Evolutionary conservation across 92 coral and sea anemone genomes (phyloP), one percentile per base, ranked within the genome.

Genomic region (Chrysogorgia sp.): DNA sequence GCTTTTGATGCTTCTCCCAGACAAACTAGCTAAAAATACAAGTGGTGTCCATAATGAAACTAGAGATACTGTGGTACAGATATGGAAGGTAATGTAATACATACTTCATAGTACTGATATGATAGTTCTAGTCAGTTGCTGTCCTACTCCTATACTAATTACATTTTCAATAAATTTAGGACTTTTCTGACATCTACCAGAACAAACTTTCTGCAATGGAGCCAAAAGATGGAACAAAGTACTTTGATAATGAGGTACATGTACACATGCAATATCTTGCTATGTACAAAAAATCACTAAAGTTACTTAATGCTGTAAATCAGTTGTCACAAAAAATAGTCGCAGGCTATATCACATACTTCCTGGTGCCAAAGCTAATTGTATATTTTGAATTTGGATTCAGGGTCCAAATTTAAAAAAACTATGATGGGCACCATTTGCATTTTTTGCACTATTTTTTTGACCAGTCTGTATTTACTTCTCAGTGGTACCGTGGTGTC

Each of bases 71-170:
- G 86, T 82, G 15, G 58, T 34, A 19, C 78, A 83, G 20, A 64
- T 83, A 37, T 84, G 88, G 84, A 33, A 35, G 83, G 88, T 84
- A 37, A 37, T 37, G 5, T 37, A 4, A 37, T 37, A 37, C 43
- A 37, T 37, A 37, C 12, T 37, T 12, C 5, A 17, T 52, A 5
- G 6, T 17, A 7, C 6, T 17, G 59, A 52, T 5, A 6, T 5
- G 20, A 52, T 3, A 17, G 4, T 5, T 5, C 8, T 17, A 23
- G 59, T 52, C 6, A 52, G 6, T 5, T 17, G 26, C 6, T 12
- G 5, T 37, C 21, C 17, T 5, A 52, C 6, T 23, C 20, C 21
- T 52, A n/a, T n/a, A n/a, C n/a, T 52, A 17, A 17, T 52, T 3
- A 52, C 6, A 52, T 5, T 52, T 6, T 23, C 17, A 17, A 17